A percentile compares a stretch with the other conserved stretches of the same genome.
Conservation (phyloP, 2,888 invertebrate species). For the Liposcelis brunnea region DNA sequence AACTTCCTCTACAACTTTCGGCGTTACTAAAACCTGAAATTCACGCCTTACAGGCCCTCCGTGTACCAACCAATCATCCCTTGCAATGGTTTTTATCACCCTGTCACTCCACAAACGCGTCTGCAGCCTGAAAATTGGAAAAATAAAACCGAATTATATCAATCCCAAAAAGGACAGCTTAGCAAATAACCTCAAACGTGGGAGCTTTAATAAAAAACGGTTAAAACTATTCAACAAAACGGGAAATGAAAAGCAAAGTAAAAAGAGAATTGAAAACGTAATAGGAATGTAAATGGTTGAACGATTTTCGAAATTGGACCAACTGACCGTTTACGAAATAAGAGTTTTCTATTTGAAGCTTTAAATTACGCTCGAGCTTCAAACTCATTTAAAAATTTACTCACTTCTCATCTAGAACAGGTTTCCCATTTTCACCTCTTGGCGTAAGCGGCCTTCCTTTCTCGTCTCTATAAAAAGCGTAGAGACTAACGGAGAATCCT, state of each 20-base stretch:
- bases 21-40: slow-evolving; percentile 80
- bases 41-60: slow-evolving; percentile 55
- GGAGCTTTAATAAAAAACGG: slow-evolving; percentile 8
- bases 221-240: slow-evolving; percentile 7
- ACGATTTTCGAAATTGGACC: too few relatives aligned
- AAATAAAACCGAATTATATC: neutral
- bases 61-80: slow-evolving; percentile 58
- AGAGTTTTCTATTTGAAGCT: neutral
- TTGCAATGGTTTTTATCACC: slow-evolving; percentile 49
- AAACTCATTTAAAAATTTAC: slow-evolving; percentile 17
- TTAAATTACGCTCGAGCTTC: neutral
- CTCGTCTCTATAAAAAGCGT: slow-evolving; percentile 87
- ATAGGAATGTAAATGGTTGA: too few relatives aligned
- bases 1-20: slow-evolving; percentile 74
- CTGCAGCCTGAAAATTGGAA: slow-evolving; percentile 42
- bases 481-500: slow-evolving; percentile 91
- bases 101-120: slow-evolving; percentile 88
- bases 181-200: too few relatives aligned
- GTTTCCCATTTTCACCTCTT: slow-evolving; percentile 72
- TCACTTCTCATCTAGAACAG: slow-evolving; percentile 72
- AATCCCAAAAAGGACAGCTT: too few relatives aligned
- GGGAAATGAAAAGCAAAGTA: neutral
- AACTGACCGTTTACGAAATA: too few relatives aligned
- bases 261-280: slow-evolving; percentile 8
- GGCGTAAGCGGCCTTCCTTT: slow-evolving; percentile 76